Conservation (phyloP, 1,140 invertebrate genomes). For the Aphis craccivora region DNA sequence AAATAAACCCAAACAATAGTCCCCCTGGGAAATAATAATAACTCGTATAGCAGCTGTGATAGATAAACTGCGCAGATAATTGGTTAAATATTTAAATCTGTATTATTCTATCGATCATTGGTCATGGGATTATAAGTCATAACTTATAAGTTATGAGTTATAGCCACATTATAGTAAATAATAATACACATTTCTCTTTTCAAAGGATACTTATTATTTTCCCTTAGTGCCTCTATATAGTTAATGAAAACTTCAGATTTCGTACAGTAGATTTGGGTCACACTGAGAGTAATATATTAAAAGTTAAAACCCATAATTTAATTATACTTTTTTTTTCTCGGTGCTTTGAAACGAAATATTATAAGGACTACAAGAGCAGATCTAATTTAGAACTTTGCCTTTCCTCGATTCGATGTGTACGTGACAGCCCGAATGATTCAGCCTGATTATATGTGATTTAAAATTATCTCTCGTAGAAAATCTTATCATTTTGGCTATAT, state of each 20-base stretch:
- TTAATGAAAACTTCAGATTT: neutral
- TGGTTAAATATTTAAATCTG: neutral
- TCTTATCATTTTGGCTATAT: neutral
- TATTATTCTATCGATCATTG: neutral
- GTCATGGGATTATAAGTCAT: neutral
- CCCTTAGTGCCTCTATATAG: neutral
- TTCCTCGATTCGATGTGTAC: neutral
- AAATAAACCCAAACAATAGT: too few relatives aligned
- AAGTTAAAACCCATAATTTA: neutral
- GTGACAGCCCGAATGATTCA: neutral
- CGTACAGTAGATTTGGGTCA: neutral
- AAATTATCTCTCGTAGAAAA: neutral
- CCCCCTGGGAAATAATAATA: too few relatives aligned
- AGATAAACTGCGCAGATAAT: too few relatives aligned
- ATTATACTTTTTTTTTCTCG: neutral
- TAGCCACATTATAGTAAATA: neutral
- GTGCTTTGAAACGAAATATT: neutral
- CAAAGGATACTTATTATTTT: neutral
- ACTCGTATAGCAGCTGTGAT: too few relatives aligned
- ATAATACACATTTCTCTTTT: neutral
- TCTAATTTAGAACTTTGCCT: slow-evolving; percentile 11
- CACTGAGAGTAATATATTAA: neutral
- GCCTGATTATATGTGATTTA: neutral
- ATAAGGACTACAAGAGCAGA: neutral
- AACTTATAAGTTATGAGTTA: neutral